Conservation (phyloP, 2,797 vertebrate genomes). For the Tamandua tetradactyla region DNA sequence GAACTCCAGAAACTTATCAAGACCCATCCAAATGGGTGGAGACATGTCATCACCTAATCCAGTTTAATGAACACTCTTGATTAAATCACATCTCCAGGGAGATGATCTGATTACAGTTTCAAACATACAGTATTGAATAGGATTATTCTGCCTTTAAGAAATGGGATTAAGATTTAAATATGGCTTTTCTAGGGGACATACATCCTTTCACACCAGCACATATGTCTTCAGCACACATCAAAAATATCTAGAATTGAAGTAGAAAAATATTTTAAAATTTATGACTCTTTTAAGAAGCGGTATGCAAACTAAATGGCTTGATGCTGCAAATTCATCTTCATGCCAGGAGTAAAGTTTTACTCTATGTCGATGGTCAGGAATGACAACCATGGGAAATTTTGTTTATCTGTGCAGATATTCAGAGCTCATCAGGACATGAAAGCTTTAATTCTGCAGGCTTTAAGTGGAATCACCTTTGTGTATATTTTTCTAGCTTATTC, state of each 20-base stretch:
- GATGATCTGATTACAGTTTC: too few species aligned
- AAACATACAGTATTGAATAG: too few species aligned
- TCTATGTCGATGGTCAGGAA: not conserved
- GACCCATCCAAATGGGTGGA: too few species aligned
- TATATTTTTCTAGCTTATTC: not conserved
- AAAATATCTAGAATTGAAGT: not conserved
- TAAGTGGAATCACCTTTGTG: not conserved
- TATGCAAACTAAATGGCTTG: not conserved
- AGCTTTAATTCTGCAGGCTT: not conserved
- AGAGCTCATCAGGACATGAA: not conserved
- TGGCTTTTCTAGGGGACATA: too few species aligned
- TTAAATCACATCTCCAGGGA: too few species aligned
- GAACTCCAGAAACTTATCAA: too few species aligned
- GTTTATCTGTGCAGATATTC: not conserved
- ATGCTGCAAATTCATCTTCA: not conserved
- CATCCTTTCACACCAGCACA: too few species aligned
- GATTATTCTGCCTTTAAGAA: too few species aligned
- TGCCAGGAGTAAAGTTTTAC: not conserved
- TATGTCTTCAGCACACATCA: not conserved
- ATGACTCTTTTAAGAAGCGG: not conserved
- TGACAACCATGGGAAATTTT: not conserved
- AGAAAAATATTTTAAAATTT: not conserved
- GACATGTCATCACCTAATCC: too few species aligned
- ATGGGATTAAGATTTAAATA: too few species aligned
- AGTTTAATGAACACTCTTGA: too few species aligned